Evolutionary conservation across 35 echinoderm and acorn worm genomes (phyloP).

Genomic region (Stichopus chloronotus): DNA sequence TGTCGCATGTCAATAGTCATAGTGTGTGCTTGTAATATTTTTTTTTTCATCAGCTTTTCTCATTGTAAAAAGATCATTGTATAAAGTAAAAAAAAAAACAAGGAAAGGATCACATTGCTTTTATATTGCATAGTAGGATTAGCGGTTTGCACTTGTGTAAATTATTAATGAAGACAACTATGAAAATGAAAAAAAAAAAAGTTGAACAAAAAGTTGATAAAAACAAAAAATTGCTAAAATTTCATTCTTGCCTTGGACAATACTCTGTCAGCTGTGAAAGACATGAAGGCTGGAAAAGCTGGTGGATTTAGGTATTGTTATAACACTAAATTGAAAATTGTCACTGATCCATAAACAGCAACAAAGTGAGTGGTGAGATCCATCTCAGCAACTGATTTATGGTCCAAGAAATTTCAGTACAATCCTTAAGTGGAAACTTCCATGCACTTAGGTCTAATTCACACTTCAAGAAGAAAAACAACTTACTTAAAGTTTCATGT

Average conservation of each 20-base stretch:
- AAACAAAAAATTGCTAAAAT: background rate
- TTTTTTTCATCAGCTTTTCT: background rate
- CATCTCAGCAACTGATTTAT: no score
- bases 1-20: background rate
- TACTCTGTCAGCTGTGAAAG: background rate
- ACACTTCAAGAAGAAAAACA: no score
- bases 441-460: no score
- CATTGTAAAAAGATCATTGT: background rate
- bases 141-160: conserved; percentile 23
- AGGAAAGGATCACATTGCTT: background rate
- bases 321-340: no score
- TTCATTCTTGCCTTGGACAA: background rate
- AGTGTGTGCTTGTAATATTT: background rate
- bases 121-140: conserved; percentile 6
- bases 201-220: background rate
- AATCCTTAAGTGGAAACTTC: no score
- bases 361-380: no score
- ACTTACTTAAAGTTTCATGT: no score
- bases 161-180: background rate
- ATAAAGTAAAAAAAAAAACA: background rate
- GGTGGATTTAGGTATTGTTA: background rate
- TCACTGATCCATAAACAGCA: no score
- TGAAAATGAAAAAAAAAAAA: background rate
- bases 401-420: no score
- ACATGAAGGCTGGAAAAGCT: background rate